These are phyloP conservation scores for Brachionus plicatilis DNA, from an alignment of 1,140 invertebrate genomes.

Conservation along the genomic window DNA sequence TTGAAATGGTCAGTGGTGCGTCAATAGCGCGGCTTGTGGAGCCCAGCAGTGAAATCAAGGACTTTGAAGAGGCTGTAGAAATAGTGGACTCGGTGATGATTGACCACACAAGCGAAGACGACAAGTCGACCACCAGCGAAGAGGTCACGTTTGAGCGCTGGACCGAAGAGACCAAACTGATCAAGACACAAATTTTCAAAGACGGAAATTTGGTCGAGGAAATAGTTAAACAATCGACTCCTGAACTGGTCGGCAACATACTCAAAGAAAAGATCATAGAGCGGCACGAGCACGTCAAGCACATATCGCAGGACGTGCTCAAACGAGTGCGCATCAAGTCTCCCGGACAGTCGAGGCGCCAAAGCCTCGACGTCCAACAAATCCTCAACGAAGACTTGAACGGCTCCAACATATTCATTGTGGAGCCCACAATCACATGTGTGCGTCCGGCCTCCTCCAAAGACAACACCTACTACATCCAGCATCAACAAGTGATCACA, in stretches of 20 bases:
- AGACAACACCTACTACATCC: slow-evolving; percentile 22
- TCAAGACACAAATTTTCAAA: slow-evolving; percentile 5
- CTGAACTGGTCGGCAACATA: background rate
- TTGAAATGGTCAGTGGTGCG: background rate
- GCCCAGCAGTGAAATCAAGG: background rate
- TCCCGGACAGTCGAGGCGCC: background rate
- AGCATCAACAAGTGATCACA: slow-evolving; percentile 29
- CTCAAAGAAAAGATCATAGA: slow-evolving; percentile 15
- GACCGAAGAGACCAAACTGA: background rate
- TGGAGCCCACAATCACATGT: background rate
- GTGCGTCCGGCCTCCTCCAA: background rate
- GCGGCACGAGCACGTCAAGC: background rate
- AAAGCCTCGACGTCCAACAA: slow-evolving; percentile 8
- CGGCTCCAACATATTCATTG: background rate
- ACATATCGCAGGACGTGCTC: background rate
- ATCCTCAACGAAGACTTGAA: slow-evolving; percentile 20
- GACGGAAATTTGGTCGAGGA: slow-evolving; percentile 26
- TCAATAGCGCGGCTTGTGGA: background rate
- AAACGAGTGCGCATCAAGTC: background rate
- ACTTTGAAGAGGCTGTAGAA: slow-evolving; percentile 32
- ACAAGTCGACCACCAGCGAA: slow-evolving; percentile 17
- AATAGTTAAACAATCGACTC: background rate
- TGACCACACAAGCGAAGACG: slow-evolving; percentile 33
- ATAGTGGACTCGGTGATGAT: slow-evolving; percentile 22
- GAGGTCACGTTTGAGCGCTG: slow-evolving; percentile 14